Base-by-base conservation (phyloP, 2,797 vertebrate species). In the Sebastes ruberrimus region DNA sequence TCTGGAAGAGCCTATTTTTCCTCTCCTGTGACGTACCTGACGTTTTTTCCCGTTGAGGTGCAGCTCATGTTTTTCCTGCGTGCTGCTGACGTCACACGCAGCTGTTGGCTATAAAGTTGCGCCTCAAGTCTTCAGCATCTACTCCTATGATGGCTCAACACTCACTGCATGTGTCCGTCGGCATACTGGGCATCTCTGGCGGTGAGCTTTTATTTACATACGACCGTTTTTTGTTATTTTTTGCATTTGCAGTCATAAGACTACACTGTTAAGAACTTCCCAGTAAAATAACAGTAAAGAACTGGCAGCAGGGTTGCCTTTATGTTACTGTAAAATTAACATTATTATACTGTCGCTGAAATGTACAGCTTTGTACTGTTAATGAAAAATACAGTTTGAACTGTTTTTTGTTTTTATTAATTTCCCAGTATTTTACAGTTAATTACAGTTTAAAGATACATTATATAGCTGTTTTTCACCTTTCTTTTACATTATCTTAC, bases 111-210 rank as follows among this genome's bases (percentile, higher is more conserved):
- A 86, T 88, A 88, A 85, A 87, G 6, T 1, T 30, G 32, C 11
- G 38, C 20, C 2, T 42, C 38, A 0, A 3, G 3, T 1, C 18
- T 0, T 0, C 20, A 4, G 9, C 6, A 3, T 5, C 2, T 4
- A 46, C 2, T 23, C 2, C 14, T 2, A 33, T 28, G 2, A 91
- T 96, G 96, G 82, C 91, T 68, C 86, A 71, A 2, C 49, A 62
- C 18, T 92, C 96, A 0, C 91, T 96, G 20, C 95, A 96, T 57
- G 86, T 93, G 73, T 96, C 96, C 25, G 77, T 96, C 49, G 96
- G 95, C 35, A 89, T 97, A 49, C 81, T 96, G 78, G 87, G 89
- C 73, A 94, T 97, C 78, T 89, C 95, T 27, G 95, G 93, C 80
- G 97, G 97, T 97, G 96, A 89, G 94, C 0, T 42, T 46, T 10